Percentiles rank a stretch among this genome's conserved stretches.
These are phyloP conservation scores for Sthenelais limicola DNA, from an alignment of 2,888 invertebrate species.

Conservation along the genomic window DNA sequence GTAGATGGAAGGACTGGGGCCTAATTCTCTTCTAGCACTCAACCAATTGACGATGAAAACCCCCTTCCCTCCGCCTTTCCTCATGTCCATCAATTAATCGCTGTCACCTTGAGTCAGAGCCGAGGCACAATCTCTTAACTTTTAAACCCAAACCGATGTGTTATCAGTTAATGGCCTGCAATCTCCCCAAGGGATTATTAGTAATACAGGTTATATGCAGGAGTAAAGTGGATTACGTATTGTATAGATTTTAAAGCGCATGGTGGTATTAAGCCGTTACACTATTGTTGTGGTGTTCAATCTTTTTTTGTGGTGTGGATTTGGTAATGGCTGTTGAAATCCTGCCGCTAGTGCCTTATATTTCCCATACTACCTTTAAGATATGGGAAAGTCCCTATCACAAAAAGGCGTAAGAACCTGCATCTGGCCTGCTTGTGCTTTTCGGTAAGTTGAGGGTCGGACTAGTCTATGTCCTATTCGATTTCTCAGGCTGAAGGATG, in stretches of 20 bases:
- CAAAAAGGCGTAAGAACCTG: not conserved
- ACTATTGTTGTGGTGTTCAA: too few species aligned
- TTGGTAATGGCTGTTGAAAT: too few species aligned
- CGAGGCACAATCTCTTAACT: constrained; percentile 33
- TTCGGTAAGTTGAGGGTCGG: constrained; percentile 4
- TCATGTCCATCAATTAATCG: not conserved
- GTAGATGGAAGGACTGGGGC: too few species aligned
- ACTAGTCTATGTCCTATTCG: constrained; percentile 17
- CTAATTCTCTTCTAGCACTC: too few species aligned
- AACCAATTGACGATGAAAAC: not conserved
- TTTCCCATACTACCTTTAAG: not conserved
- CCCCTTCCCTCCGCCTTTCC: not conserved
- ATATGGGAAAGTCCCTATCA: not conserved
- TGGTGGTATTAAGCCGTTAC: too few species aligned
- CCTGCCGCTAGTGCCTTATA: too few species aligned
- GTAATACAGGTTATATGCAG: too few species aligned
- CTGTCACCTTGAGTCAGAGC: not conserved
- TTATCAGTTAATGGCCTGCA: constrained; percentile 30
- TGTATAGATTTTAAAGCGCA: too few species aligned
- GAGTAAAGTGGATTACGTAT: too few species aligned
- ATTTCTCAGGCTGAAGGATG: constrained; percentile 36
- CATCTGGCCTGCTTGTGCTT: constrained; percentile 12
- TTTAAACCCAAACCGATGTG: constrained; percentile 17
- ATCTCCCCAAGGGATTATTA: too few species aligned
- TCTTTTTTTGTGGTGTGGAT: too few species aligned